Percentiles rank a stretch among this genome's conserved stretches.
Conservation (phyloP, 2,888 invertebrate species). For the Cyclophora punctaria region DNA sequence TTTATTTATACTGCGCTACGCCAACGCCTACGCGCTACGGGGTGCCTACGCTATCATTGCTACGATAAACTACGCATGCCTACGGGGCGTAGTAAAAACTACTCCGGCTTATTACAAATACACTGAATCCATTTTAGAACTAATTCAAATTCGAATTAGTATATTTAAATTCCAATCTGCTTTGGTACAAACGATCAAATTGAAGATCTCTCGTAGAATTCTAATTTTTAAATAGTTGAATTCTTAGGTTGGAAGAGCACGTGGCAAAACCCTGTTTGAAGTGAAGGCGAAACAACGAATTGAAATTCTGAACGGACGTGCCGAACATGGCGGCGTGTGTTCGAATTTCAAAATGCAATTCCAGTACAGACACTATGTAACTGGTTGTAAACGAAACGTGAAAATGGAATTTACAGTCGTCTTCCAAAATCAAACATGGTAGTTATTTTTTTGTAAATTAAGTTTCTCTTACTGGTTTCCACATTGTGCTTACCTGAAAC, state of each 20-base stretch:
- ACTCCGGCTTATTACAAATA: too few species aligned
- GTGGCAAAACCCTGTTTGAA: conserved; percentile 45
- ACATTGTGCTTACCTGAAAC: conserved; percentile 38
- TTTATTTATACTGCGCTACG: too few species aligned
- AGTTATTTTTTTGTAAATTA: not conserved
- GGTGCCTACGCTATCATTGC: too few species aligned
- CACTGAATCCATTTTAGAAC: too few species aligned
- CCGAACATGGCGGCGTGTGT: conserved; percentile 43
- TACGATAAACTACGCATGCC: too few species aligned
- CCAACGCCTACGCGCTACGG: too few species aligned
- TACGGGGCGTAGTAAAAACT: too few species aligned
- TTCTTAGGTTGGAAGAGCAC: conserved; percentile 45
- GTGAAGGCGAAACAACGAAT: conserved; percentile 55
- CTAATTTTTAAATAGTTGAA: conserved; percentile 54
- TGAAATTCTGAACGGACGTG: conserved; percentile 60
- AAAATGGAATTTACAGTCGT: conserved; percentile 20
- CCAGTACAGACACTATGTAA: conserved; percentile 36
- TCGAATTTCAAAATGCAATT: conserved; percentile 52
- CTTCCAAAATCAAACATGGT: too few species aligned
- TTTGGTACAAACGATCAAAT: not conserved
- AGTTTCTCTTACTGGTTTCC: conserved; percentile 23
- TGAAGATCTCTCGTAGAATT: conserved; percentile 26
- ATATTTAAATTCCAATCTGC: conserved; percentile 1
- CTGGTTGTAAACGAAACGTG: conserved; percentile 52
- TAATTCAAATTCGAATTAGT: not conserved